Percentiles rank a stretch among this genome's conserved stretches.
Conservation (phyloP, 1,140 invertebrate genomes). For the Pogonomyrmex barbatus region DNA sequence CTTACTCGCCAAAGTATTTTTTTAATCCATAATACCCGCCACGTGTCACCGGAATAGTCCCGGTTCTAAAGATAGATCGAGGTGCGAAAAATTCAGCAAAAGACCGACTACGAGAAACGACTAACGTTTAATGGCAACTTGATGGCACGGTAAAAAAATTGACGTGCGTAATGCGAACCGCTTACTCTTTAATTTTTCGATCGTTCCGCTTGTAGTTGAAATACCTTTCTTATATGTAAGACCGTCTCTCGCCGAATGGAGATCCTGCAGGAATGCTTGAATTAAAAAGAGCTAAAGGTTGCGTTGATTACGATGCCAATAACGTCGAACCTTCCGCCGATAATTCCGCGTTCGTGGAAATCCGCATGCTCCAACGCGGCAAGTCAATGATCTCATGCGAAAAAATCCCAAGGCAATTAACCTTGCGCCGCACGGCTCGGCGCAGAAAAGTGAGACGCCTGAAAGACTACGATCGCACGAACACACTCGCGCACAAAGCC, state of each 20-base stretch:
- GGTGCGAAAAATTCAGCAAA: slow-evolving; percentile 7
- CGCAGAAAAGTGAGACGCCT: slow-evolving; percentile 46
- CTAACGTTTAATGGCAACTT: background rate
- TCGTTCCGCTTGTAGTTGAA: background rate
- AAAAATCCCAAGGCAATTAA: slow-evolving; percentile 58
- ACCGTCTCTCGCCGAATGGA: background rate
- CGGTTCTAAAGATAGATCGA: background rate
- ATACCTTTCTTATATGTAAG: background rate
- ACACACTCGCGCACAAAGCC: background rate
- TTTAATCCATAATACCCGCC: slow-evolving; percentile 20
- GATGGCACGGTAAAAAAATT: background rate
- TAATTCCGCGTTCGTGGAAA: slow-evolving; percentile 57
- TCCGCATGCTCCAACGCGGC: slow-evolving; percentile 6
- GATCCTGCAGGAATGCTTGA: background rate
- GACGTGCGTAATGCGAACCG: background rate
- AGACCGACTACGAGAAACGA: background rate
- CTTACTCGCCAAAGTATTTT: slow-evolving; percentile 34
- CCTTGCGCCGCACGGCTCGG: slow-evolving; percentile 39
- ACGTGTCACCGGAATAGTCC: background rate
- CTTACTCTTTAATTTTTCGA: background rate
- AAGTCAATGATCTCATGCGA: slow-evolving; percentile 48
- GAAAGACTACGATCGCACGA: slow-evolving; percentile 4
- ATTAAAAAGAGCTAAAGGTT: slow-evolving; percentile 23
- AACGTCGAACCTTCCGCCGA: slow-evolving; percentile 22
- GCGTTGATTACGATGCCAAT: slow-evolving; percentile 38